Percentiles rank a stretch among this genome's conserved stretches.
Evolutionary conservation across 2,797 vertebrate species (phyloP).

Genomic region (Gouania willdenowi): DNA sequence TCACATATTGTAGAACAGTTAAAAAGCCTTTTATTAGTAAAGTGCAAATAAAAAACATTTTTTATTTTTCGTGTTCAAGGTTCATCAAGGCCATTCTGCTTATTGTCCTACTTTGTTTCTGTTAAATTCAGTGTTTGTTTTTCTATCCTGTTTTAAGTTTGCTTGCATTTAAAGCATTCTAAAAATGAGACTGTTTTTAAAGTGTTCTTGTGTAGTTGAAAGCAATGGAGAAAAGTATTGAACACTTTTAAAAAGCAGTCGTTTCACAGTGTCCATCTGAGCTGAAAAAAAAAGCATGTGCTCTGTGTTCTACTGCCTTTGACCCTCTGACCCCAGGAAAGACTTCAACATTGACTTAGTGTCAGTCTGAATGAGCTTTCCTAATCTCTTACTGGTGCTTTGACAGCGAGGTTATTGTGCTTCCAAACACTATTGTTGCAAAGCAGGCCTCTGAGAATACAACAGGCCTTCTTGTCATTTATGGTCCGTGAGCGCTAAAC

Average conservation of each 20-base stretch:
- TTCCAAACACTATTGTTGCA: conserved; percentile 16
- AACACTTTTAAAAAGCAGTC: not conserved
- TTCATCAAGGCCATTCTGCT: no score
- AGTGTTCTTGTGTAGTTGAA: no score
- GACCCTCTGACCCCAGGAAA: conserved; percentile 36
- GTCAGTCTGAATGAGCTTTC: conserved; percentile 19
- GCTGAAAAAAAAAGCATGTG: conserved; percentile 27
- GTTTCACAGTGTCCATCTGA: not conserved
- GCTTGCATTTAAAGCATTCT: no score
- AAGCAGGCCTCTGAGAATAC: not conserved
- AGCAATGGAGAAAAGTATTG: no score
- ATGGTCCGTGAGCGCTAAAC: conserved; percentile 3
- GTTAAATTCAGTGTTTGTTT: no score
- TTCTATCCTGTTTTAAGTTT: no score
- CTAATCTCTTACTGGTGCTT: conserved; percentile 27
- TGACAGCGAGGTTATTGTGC: conserved; percentile 40
- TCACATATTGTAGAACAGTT: no score
- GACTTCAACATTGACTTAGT: conserved; percentile 30
- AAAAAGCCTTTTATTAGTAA: no score
- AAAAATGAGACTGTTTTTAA: no score
- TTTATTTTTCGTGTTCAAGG: no score
- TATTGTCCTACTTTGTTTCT: no score
- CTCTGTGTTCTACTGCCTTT: conserved; percentile 35
- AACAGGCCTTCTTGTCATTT: conserved; percentile 10
- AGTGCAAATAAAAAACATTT: no score